Base-by-base conservation (phyloP, 2,797 vertebrate genomes). In the Cyclura pinguis region DNA sequence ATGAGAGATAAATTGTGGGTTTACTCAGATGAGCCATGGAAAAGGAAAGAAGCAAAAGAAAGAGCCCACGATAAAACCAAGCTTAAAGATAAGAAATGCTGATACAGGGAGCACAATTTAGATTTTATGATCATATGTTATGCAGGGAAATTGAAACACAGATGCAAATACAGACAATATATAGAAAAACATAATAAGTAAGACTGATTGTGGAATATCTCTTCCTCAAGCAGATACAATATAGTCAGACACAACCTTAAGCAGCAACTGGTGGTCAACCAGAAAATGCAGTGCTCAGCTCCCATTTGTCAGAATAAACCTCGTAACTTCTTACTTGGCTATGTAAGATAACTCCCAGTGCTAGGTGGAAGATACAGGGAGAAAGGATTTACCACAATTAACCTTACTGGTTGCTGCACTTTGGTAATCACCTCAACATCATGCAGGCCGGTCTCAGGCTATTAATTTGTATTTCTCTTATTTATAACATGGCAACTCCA, bases 81-180 rank as follows among this genome's bases (percentile, higher is more conserved):
- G 84, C 16, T 62, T 73, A 16, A 0, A 92, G 77, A 89, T 91
- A 90, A 90, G 0, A 0, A 69, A 80, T 73, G 50, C 38, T 81
- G 13, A 87, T 74, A 55, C 85, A 47, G 42, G 52, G 91, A 2
- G 38, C n/a, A 67, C 2, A 32, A 82, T 73, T 59, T 27, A 64
- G 20, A 59, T 59, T 38, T 88, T 87, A 9, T 32, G 55, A 10
- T 82, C 80, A 83, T 6, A 78, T 84, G 38, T 87, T 89, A 77
- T 77, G 73, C 55, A 77, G 73, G 73, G 73, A 86, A 77, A 91
- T 1, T 42, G 87, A 89, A 20, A 90, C 35, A 91, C 86, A 86
- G 77, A 14, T 77, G 85, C 85, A 77, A 86, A 86, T 86, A 73
- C 35, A 86, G 73, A 62, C 73, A 76, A 86, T 74, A 86, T 27